Evolutionary conservation across 2,888 invertebrate species (phyloP), one percentile per base, ranked within the genome.

Genomic region (Meiosimyza decipiens): DNA sequence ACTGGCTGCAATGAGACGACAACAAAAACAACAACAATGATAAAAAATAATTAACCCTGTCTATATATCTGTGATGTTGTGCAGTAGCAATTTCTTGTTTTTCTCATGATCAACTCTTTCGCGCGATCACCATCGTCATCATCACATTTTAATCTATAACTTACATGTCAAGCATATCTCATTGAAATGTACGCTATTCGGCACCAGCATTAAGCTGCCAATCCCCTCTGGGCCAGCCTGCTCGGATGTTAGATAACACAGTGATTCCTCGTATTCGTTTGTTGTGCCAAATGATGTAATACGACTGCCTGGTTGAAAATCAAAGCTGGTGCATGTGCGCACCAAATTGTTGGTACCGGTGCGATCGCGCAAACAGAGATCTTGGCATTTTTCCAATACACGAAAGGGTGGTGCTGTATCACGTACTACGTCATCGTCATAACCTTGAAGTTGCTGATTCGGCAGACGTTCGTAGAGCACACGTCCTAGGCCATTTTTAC

Each of bases 101-200:
- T 2, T n/a, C 54, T 22, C 40, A 40, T 40, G 3, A 40, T 2
- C 40, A 40, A 7, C 40, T 52, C 6, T 52, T 16, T 33, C 22
- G 22, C 40, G 33, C 54, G n/a, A 28, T 18, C 52, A 65, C 15
- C 13, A 16, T 12, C 12, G 33, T 65, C 16, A 51, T 51, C 9
- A 28, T 3, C 47, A 16, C 47, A 16, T 11, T 33, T 40, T 67
- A 11, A 12, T 28, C 2, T 0, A 15, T 4, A 73, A 90, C 94
- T 92, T 88, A 96, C 96, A 95, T 57, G 94, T 92, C 70, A 96
- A 89, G 85, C 96, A 96, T 74, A 96, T 93, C 90, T 96, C 96
- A 71, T 94, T 94, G 84, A 95, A 96, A 84, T 96, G 95, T 5
- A 95, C 94, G 82, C 95, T 95, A 79, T 95, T 95, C 1, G 95